phyloP scores from a whole-genome alignment of 2,888 invertebrate genomes.

The Andrena haemorrhoa region DNA sequence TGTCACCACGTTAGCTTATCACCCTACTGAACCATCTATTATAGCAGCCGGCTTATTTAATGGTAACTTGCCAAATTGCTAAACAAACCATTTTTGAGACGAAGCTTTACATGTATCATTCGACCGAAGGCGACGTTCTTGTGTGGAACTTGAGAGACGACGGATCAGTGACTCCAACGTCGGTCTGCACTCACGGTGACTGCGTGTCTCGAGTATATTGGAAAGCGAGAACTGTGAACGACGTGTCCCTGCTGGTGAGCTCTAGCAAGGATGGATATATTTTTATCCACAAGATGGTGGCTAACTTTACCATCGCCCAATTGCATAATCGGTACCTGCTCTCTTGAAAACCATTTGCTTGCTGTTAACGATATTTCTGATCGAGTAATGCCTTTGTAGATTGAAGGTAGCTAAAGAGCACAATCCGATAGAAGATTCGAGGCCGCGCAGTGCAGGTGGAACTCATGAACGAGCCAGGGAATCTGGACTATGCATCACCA shows the following conservation, averaged over 20 bases:
- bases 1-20: constrained; percentile 85
- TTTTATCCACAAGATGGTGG: constrained; percentile 76
- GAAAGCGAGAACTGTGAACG: constrained; percentile 76
- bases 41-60: constrained; percentile 85
- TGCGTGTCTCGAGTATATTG: constrained; percentile 79
- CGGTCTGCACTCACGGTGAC: constrained; percentile 79
- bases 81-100: not conserved
- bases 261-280: constrained; percentile 82
- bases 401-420: constrained; percentile 81
- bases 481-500: constrained; percentile 80
- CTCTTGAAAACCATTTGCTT: not conserved
- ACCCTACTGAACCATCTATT: constrained; percentile 85
- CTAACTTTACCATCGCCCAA: constrained; percentile 77
- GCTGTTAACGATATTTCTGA: not conserved
- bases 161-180: constrained; percentile 73
- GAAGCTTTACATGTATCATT: not conserved
- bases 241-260: constrained; percentile 76
- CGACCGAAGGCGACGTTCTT: constrained; percentile 79
- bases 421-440: constrained; percentile 81
- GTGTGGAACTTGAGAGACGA: constrained; percentile 82
- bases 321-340: constrained; percentile 74
- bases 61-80: constrained; percentile 67
- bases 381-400: constrained; percentile 57
- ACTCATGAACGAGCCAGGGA: constrained; percentile 80
- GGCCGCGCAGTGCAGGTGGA: constrained; percentile 81